A percentile compares a stretch with the other conserved stretches of the same genome.
phyloP scores from a whole-genome alignment of 2,888 invertebrate genomes.

The Drosophila phalerata region DNA sequence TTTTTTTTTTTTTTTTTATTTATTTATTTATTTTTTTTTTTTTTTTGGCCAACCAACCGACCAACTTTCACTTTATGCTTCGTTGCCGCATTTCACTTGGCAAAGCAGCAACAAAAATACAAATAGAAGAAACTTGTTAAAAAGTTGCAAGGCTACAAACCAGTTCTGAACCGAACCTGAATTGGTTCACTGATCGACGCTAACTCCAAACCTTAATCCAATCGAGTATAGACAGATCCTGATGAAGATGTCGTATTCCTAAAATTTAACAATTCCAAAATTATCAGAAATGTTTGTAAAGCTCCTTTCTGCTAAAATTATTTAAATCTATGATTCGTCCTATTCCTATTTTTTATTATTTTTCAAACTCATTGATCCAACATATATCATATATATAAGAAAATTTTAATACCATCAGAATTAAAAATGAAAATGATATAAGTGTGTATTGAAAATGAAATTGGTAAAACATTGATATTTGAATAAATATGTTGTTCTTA shows the following conservation, averaged over 20 bases:
- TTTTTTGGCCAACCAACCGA: slow-evolving; percentile 57
- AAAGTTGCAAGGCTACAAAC: background rate
- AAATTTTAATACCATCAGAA: too few species aligned
- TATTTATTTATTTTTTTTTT: slow-evolving; percentile 37
- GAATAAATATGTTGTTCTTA: background rate
- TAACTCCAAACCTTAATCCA: background rate
- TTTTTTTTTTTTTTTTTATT: slow-evolving; percentile 40
- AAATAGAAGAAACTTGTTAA: background rate
- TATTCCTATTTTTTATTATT: too few species aligned
- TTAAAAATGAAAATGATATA: too few species aligned
- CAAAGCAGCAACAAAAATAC: slow-evolving; percentile 9
- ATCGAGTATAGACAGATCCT: background rate
- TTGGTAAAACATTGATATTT: background rate
- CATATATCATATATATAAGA: too few species aligned
- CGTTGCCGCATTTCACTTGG: slow-evolving; percentile 71
- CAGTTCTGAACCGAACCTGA: background rate
- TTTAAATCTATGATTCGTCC: too few species aligned
- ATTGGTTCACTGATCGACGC: background rate
- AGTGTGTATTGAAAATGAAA: background rate
- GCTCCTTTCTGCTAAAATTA: too few species aligned
- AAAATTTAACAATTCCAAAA: too few species aligned
- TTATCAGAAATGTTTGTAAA: background rate
- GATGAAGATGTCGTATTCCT: background rate
- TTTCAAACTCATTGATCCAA: too few species aligned
- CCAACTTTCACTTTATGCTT: slow-evolving; percentile 76